Evolutionary conservation across 2,797 vertebrate genomes (phyloP).

Genomic region (Lepilemur ruficaudatus): DNA sequence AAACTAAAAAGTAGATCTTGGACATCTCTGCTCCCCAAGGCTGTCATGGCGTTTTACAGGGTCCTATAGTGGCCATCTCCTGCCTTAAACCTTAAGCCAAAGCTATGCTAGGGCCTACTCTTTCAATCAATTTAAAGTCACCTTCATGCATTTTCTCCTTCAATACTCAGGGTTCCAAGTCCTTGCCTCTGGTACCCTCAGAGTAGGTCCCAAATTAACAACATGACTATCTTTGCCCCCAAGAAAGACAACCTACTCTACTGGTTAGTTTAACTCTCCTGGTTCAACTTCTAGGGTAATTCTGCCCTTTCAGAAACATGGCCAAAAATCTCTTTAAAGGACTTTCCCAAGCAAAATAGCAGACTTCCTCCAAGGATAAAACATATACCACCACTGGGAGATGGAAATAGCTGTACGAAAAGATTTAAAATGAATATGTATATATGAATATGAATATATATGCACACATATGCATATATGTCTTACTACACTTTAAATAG

Average conservation of each 20-base stretch:
- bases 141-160: not conserved
- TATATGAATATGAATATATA: not conserved
- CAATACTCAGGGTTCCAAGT: not conserved
- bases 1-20: not conserved
- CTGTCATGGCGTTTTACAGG: not conserved
- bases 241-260: not conserved
- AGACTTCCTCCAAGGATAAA: conserved; percentile 19
- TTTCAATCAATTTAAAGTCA: not conserved
- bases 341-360: not conserved
- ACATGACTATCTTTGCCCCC: not conserved
- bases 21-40: not conserved
- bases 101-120: not conserved
- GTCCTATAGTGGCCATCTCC: no score
- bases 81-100: not conserved
- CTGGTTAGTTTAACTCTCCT: not conserved
- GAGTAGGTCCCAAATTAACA: not conserved
- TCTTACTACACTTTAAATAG: not conserved
- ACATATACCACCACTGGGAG: not conserved
- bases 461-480: not conserved
- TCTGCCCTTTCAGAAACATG: not conserved
- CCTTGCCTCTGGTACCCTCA: not conserved
- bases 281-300: not conserved
- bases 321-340: not conserved
- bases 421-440: not conserved
- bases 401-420: not conserved